Base-by-base conservation (phyloP, 2,888 invertebrate genomes). In the Exocentrus adspersus region DNA sequence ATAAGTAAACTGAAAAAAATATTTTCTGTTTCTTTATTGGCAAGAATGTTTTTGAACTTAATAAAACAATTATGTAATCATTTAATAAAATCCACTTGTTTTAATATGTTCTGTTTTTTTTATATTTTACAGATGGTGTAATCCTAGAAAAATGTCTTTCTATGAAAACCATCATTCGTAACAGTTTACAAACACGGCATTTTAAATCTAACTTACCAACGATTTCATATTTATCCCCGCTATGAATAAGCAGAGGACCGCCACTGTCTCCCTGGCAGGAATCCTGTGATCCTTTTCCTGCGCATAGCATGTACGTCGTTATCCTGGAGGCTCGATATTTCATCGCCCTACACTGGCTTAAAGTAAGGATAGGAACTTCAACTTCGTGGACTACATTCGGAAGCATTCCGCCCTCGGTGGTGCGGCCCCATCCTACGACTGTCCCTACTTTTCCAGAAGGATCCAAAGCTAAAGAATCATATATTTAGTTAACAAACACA, bases 181-280 rank as follows among this genome's bases (percentile, higher is more conserved):
- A n/a, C n/a, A n/a, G n/a, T n/a, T n/a, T n/a, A n/a, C n/a, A n/a
- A n/a, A n/a, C n/a, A n/a, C n/a, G n/a, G n/a, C n/a, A n/a, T n/a
- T n/a, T n/a, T 37, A 37, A 37, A 37, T 37, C 4, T 37, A 12
- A 76, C 87, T 84, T 76, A 91, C 94, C 94, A 57, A 92, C 90
- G 59, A 94, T 90, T 83, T 93, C 92, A 75, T 88, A 90, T 80
- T 89, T 92, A 62, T 92, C 91, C 28, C 90, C 91, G 70, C 88
- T 89, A 67, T 91, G 90, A 2, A 94, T 83, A 0, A 94, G 84
- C 43, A 94, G 83, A 0, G 94, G 94, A 0, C 94, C 94, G 12
- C 94, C 94, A 72, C 93, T 93, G 80, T 94, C 94, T 0, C 94
- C 94, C 82, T 94, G 94, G 75, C 94, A 95, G 0, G 94, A 94